Base-by-base conservation (phyloP, 2,797 vertebrate species). In the Manis pentadactyla region DNA sequence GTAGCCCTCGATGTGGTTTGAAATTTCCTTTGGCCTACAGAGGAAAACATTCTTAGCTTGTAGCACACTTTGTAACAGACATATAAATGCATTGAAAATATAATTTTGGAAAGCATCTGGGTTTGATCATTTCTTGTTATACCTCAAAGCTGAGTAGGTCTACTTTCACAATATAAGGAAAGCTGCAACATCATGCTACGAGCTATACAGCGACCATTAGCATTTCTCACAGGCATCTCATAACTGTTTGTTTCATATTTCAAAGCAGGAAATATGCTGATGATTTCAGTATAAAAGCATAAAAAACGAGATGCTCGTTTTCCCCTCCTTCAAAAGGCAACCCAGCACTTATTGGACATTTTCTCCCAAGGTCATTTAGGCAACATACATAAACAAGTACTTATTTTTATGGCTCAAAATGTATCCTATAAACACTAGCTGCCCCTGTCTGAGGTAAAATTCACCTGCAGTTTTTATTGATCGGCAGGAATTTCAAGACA, bases 21-120 rank as follows among this genome's bases (percentile, higher is more conserved):
- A 94, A 97, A 96, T 46, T 97, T 97, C 74, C n/a, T 94, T 64
- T 59, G 39, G 96, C 97, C 96, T 90, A 97, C 94, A 95, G 86
- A 71, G 87, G 90, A 51, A 64, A 96, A 75, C 95, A 96, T 97
- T 96, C 89, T 97, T 95, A 96, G 88, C 77, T 74, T 92, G 93
- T 96, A 87, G 88, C 74, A 96, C 81, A 27, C 79, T 69, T 94
- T 94, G 92, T 97, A 97, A 93, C 86, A 97, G 34, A 73, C 66
- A 95, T 64, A 88, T 0, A 1, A 63, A 97, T 92, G 96, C 74
- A 83, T 66, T 73, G 29, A 90, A 93, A 97, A 97, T 97, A 95
- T 73, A 97, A 97, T 74, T 97, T 97, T 95, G 95, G 88, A 73
- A 97, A 95, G 87, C 97, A 96, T 95, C 93, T 96, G 97, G 94